Evolutionary conservation across 2,113 vertebrate species (phyloP), one percentile per base, ranked within the genome.

Genomic region (Vulpes lagopus): DNA sequence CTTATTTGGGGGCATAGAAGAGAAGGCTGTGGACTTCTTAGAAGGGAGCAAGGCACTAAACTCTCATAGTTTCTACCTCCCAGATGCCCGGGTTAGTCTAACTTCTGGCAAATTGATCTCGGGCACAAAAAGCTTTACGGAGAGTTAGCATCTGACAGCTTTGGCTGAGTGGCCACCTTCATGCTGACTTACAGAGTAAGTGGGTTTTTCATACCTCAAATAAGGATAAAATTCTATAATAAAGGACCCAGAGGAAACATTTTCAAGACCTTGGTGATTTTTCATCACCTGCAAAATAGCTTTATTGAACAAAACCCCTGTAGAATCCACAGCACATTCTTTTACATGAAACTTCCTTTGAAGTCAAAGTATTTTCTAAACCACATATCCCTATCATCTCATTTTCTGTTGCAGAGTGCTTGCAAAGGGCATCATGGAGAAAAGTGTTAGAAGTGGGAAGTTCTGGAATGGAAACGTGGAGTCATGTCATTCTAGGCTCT

Each of bases 41-140:
- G 57, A 8, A 17, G 62, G 67, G 38, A 55, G 20, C 89, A 78
- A 69, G 82, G 53, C 43, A 30, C 60, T 49, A 1, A 10, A 15
- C 51, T 78, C 89, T 76, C 27, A 9, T 43, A 95, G 86, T 79
- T 87, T 82, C 95, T 89, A 49, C 87, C 55, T 94, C 87, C 94
- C 83, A 8, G 11, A 43, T 84, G 92, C 88, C 74, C 59, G 43
- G 64, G 8, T 27, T 79, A 25, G 60, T 71, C 76, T 84, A 38
- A 73, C 64, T 96, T 38, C 59, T 95, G 87, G 73, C 95, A 96
- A 88, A 69, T 14, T 78, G 82, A 84, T 96, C 49, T 83, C 30
- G 60, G 79, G 79, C 10, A 43, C 30, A 64, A 35, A 43, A 53
- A 35, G 2, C 49, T 81, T 94, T 43, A 2, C 9, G 51, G 73